Percentiles rank a stretch among this genome's conserved stretches.
Evolutionary conservation across 2,888 invertebrate genomes (phyloP).

Genomic region (Theodoxus fluviatilis): DNA sequence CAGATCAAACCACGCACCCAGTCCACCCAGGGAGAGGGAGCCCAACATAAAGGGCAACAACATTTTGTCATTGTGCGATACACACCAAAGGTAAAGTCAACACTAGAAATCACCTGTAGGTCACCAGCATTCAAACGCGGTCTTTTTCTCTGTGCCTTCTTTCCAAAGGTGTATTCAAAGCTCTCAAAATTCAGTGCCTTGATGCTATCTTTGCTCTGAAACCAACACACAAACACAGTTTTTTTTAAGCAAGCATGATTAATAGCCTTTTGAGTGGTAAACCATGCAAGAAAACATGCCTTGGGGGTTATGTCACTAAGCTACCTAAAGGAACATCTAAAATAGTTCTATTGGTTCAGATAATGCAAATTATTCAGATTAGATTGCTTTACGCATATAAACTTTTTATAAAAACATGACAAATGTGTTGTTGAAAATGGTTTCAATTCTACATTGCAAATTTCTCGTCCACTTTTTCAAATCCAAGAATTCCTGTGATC

Average conservation of each 20-base stretch:
- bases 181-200: slow-evolving; percentile 89
- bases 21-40: not conserved
- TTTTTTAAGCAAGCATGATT: no score
- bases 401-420: no score
- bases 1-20: not conserved
- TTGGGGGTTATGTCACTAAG: not conserved
- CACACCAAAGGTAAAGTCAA: not conserved
- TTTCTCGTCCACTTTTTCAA: no score
- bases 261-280: no score
- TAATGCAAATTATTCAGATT: not conserved
- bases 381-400: no score
- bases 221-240: not conserved
- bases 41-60: not conserved
- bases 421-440: no score
- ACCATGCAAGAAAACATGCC: no score
- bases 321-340: not conserved
- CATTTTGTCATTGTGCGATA: not conserved
- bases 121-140: slow-evolving; percentile 78
- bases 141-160: slow-evolving; percentile 88
- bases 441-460: no score
- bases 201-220: not conserved
- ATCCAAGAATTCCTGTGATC: no score
- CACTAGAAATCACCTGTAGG: slow-evolving; percentile 71
- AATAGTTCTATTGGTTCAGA: not conserved
- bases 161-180: slow-evolving; percentile 93